Percentiles rank a stretch among this genome's conserved stretches.
These are phyloP conservation scores for Lepidurus packardi DNA, from an alignment of 1,140 invertebrate genomes.

Conservation along the genomic window DNA sequence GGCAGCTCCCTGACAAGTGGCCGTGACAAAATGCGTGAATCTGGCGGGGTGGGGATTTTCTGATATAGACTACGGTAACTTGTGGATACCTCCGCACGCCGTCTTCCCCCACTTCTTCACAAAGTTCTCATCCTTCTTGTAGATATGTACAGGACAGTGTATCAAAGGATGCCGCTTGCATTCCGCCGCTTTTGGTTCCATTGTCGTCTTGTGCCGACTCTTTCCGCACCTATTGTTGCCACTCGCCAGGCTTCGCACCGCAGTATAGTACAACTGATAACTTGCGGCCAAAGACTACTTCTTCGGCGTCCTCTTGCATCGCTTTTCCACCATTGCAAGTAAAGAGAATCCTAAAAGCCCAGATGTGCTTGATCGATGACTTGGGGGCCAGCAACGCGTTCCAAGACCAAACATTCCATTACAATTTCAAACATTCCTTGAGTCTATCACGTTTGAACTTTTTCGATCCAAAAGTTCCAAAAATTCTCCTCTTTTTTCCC, in stretches of 20 bases:
- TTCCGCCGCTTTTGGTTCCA: not conserved
- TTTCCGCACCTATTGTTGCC: conserved; percentile 21
- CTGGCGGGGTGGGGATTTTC: not conserved
- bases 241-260: conserved; percentile 9
- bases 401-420: not conserved
- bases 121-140: not conserved
- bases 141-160: conserved; percentile 1
- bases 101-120: not conserved
- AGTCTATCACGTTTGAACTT: not conserved
- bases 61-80: not conserved
- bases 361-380: conserved; percentile 12
- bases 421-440: not conserved
- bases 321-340: not conserved
- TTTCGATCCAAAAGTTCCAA: not conserved
- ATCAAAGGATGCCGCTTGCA: not conserved
- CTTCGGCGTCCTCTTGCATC: not conserved
- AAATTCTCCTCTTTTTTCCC: not conserved
- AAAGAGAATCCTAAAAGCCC: not conserved
- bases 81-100: conserved; percentile 3
- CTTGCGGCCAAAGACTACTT: not conserved
- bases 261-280: conserved; percentile 1
- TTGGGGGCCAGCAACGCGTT: not conserved
- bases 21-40: conserved; percentile 1
- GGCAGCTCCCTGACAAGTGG: conserved; percentile 17
- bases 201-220: conserved; percentile 13